phyloP scores from a whole-genome alignment of 2,113 vertebrate genomes.

The Accipiter virgatus region DNA sequence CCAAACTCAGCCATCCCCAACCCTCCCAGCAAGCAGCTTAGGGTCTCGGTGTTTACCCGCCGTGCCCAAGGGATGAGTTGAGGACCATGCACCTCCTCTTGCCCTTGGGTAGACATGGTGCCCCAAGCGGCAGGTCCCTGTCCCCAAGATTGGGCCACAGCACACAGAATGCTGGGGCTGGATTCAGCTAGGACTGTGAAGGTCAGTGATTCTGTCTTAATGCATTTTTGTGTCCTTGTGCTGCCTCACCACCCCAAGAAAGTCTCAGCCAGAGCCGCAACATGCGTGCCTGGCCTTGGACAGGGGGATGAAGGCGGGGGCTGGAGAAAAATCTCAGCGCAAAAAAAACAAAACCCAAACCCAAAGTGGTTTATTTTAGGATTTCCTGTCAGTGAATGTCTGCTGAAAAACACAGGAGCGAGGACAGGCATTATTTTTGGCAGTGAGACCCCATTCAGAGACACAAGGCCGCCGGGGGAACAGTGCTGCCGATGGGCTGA shows the following conservation, averaged over 20 bases:
- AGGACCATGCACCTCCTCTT: not conserved
- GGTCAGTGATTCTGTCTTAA: not conserved
- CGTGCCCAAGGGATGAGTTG: not conserved
- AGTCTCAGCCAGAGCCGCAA: not conserved
- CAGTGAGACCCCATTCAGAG: conserved; percentile 12
- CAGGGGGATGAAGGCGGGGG: not conserved
- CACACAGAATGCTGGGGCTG: fast-evolving
- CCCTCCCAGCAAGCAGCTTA: not conserved
- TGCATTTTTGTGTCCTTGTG: not conserved
- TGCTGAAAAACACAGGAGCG: conserved; percentile 30
- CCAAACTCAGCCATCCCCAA: not conserved
- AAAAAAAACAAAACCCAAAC: conserved; percentile 24
- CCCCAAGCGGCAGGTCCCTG: not conserved
- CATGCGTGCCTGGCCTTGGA: conserved; percentile 21
- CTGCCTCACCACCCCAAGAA: not conserved
- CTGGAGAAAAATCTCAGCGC: conserved; percentile 29
- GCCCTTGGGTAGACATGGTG: not conserved
- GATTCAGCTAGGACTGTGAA: not conserved
- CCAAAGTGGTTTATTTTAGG: conserved; percentile 62
- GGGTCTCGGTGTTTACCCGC: not conserved
- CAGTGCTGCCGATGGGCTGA: not conserved
- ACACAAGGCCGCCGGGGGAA: not conserved
- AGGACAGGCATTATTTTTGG: conserved; percentile 58
- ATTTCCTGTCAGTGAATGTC: conserved; percentile 52
- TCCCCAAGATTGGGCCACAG: not conserved